phyloP scores from a whole-genome alignment of 1,140 invertebrate genomes.

The Mesaphorura yosii region DNA sequence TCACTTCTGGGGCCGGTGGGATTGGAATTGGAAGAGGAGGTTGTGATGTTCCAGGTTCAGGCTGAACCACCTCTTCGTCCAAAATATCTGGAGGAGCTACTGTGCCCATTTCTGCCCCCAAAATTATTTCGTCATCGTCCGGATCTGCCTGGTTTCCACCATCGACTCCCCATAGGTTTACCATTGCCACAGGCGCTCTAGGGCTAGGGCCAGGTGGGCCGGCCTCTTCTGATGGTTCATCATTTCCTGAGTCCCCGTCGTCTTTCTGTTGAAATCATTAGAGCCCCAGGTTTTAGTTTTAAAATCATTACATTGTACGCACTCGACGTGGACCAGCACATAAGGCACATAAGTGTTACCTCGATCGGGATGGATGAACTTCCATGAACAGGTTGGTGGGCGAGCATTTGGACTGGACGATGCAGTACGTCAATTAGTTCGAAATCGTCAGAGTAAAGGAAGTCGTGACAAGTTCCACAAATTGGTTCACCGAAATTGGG shows the following conservation, averaged over 20 bases:
- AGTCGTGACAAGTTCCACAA: slow-evolving; percentile 84
- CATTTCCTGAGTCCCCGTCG: slow-evolving; percentile 84
- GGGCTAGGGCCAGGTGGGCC: slow-evolving; percentile 32
- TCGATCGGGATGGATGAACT: too few relatives aligned
- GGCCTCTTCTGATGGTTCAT: slow-evolving; percentile 65
- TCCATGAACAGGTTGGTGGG: too few relatives aligned
- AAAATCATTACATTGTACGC: not conserved
- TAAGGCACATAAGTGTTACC: too few relatives aligned
- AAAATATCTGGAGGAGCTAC: too few relatives aligned
- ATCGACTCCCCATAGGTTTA: not conserved
- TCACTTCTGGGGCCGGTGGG: not conserved
- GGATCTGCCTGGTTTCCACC: not conserved
- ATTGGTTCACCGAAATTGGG: slow-evolving; percentile 80
- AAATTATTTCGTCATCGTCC: too few relatives aligned
- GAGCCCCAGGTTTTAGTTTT: not conserved
- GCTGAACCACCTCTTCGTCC: too few relatives aligned
- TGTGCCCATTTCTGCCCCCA: too few relatives aligned
- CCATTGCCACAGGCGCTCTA: not conserved
- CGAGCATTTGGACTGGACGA: too few relatives aligned
- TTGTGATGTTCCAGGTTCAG: not conserved
- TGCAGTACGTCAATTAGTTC: slow-evolving; percentile 28
- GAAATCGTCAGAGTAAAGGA: slow-evolving; percentile 72
- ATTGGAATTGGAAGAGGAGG: not conserved
- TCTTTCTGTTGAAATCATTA: slow-evolving; percentile 54
- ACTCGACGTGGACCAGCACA: too few relatives aligned